Percentiles rank a stretch among this genome's conserved stretches.
Conservation (phyloP, 2,113 vertebrate genomes). For the Notothenia coriiceps region DNA sequence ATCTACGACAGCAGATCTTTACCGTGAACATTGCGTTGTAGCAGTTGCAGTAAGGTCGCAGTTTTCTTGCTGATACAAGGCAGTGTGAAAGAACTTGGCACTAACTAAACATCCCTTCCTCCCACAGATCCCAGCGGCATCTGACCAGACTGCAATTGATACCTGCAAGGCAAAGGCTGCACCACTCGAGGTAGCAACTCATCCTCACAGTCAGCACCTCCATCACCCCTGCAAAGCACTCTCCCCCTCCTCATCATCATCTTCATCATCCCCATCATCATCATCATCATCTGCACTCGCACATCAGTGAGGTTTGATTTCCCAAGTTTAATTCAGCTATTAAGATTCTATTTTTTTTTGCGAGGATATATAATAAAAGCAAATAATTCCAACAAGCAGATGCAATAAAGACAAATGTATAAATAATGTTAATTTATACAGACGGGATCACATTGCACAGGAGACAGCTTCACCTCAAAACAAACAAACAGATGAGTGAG, state of each 20-base stretch:
- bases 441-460: constrained; percentile 19
- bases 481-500: constrained; percentile 27
- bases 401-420: not conserved
- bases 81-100: constrained; percentile 40
- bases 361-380: not conserved
- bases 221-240: constrained; percentile 4
- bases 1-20: not conserved
- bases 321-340: not conserved
- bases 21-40: constrained; percentile 9
- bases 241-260: constrained; percentile 18
- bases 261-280: constrained; percentile 26
- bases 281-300: constrained; percentile 18
- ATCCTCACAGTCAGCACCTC: constrained; percentile 23
- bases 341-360: not conserved
- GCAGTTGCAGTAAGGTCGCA: constrained; percentile 13
- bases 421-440: constrained; percentile 29
- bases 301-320: not conserved
- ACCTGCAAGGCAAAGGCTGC: constrained; percentile 76
- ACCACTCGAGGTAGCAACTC: constrained; percentile 75
- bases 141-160: constrained; percentile 82
- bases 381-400: not conserved
- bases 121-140: constrained; percentile 80
- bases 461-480: constrained; percentile 15
- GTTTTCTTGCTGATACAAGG: constrained; percentile 18
- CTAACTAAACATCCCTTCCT: constrained; percentile 54